Conservation (phyloP, 2,888 invertebrate species). For the Tetheella fluctuosa region DNA sequence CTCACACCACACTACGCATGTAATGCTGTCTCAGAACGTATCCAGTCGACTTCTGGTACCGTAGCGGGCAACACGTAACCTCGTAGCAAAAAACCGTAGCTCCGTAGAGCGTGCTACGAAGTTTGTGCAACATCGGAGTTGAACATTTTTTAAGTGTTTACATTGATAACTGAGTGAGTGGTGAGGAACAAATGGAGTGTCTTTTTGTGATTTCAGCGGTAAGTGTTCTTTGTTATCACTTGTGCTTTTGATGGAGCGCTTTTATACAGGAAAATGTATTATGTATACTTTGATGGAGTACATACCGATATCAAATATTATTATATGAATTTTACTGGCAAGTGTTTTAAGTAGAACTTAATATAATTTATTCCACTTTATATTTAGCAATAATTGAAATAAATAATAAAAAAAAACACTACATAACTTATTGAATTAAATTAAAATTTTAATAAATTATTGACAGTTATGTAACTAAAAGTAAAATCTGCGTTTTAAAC, state of each 20-base stretch:
- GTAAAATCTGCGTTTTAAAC: too few relatives aligned
- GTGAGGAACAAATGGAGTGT: slow-evolving; percentile 8
- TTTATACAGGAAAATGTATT: neutral
- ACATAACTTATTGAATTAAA: too few relatives aligned
- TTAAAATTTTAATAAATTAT: too few relatives aligned
- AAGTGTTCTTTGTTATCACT: neutral
- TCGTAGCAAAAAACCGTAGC: slow-evolving; percentile 26
- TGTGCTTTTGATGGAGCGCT: neutral
- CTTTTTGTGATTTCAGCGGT: slow-evolving; percentile 2
- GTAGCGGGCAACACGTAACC: slow-evolving; percentile 48
- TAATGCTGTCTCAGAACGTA: slow-evolving; percentile 25
- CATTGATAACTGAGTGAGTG: slow-evolving; percentile 7
- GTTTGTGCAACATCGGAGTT: slow-evolving; percentile 6
- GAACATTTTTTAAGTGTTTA: slow-evolving; percentile 7
- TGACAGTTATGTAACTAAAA: too few relatives aligned
- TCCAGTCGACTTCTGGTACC: slow-evolving; percentile 46
- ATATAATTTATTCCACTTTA: too few relatives aligned
- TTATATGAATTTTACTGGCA: neutral
- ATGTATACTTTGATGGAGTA: neutral
- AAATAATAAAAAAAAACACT: too few relatives aligned
- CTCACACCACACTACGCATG: neutral
- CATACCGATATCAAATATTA: too few relatives aligned
- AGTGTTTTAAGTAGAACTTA: too few relatives aligned
- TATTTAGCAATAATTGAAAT: too few relatives aligned
- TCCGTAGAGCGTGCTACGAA: slow-evolving; percentile 21